Percentiles rank a stretch among this genome's conserved stretches.
Evolutionary conservation across 2,888 invertebrate species (phyloP).

Genomic region (Calameuta filiformis): DNA sequence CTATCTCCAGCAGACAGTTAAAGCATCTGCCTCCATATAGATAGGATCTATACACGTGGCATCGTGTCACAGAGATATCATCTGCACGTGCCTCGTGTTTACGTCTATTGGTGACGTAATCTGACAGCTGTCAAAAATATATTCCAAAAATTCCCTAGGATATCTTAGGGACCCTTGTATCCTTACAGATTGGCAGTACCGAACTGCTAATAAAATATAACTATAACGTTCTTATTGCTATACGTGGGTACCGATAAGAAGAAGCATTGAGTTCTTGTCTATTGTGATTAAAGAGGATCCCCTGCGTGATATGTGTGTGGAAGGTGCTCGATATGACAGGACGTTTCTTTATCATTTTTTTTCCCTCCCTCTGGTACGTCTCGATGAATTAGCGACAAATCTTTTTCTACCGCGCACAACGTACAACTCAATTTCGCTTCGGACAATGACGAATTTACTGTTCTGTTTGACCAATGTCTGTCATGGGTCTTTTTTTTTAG

Average conservation of each 20-base stretch:
- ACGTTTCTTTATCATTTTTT: not conserved
- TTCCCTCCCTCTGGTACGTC: not conserved
- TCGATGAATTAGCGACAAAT: not conserved
- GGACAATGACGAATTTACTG: not conserved
- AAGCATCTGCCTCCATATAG: not conserved
- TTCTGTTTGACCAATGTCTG: not conserved
- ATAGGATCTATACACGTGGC: not conserved
- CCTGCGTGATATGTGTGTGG: too few species aligned
- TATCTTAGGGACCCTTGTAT: not conserved
- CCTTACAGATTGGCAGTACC: not conserved
- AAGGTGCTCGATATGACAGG: not conserved
- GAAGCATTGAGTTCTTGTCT: not conserved
- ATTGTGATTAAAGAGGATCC: not conserved
- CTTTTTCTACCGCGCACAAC: not conserved
- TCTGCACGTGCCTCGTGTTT: too few species aligned
- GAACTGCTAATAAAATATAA: not conserved
- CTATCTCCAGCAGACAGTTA: constrained; percentile 28
- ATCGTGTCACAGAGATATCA: too few species aligned
- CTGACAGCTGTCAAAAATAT: too few species aligned
- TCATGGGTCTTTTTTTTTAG: not conserved
- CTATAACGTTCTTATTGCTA: not conserved
- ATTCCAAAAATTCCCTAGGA: not conserved
- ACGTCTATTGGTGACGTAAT: not conserved
- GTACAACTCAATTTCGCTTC: not conserved
- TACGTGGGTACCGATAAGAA: not conserved